These are phyloP conservation scores for Ormyrus nitidulus DNA, from an alignment of 2,888 invertebrate species.

Conservation along the genomic window DNA sequence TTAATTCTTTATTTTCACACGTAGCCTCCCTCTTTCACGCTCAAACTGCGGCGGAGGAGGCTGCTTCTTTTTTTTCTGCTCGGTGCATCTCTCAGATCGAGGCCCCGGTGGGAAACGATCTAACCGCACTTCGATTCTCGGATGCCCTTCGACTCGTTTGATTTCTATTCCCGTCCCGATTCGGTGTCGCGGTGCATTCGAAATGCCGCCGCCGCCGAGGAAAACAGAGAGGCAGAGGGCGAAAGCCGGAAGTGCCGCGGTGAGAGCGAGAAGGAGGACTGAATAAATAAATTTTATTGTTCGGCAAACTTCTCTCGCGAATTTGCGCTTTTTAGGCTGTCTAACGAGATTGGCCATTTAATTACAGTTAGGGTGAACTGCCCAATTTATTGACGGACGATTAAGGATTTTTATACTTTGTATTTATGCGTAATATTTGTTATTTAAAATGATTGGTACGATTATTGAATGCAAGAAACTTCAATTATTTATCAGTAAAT, in stretches of 20 bases:
- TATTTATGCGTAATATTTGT: too few species aligned
- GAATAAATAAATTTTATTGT: slow-evolving; percentile 3
- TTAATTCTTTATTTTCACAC: slow-evolving; percentile 50
- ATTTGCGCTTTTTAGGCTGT: too few species aligned
- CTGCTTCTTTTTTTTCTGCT: background rate
- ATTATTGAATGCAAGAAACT: too few species aligned
- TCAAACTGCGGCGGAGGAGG: background rate
- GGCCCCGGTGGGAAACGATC: background rate
- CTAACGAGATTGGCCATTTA: too few species aligned
- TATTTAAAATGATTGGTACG: too few species aligned
- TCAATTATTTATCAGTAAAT: too few species aligned
- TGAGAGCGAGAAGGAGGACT: slow-evolving; percentile 32
- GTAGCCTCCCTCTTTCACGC: slow-evolving; percentile 26
- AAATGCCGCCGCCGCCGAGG: slow-evolving; percentile 47
- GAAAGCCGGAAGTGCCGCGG: slow-evolving; percentile 11
- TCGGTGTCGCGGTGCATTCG: slow-evolving; percentile 60
- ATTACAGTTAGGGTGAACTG: too few species aligned
- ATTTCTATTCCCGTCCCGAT: slow-evolving; percentile 61
- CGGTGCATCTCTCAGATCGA: background rate
- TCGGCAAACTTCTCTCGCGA: too few species aligned
- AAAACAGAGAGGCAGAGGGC: slow-evolving; percentile 40
- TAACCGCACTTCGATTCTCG: background rate
- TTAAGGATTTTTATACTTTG: too few species aligned
- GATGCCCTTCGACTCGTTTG: slow-evolving; percentile 54
- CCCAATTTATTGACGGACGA: too few species aligned